Percentiles rank a stretch among this genome's conserved stretches.
Conservation (phyloP, 2,113 vertebrate genomes). For the Gadus chalcogrammus region DNA sequence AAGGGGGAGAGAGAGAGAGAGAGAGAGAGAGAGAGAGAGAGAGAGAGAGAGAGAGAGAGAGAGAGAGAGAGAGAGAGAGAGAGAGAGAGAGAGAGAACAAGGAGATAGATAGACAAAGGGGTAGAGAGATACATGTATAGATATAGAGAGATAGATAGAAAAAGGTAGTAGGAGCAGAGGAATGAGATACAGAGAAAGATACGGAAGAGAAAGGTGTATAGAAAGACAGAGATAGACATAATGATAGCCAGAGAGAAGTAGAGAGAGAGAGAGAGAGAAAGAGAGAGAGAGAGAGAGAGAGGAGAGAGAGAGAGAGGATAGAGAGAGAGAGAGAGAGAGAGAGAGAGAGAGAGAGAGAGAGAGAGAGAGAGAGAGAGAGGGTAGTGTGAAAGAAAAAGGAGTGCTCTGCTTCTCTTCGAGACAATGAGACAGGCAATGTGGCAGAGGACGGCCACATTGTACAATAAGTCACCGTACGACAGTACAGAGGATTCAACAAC, state of each 20-base stretch:
- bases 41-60: background rate
- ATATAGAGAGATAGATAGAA: constrained; percentile 33
- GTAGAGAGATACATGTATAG: constrained; percentile 23
- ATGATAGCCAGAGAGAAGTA: constrained; percentile 24
- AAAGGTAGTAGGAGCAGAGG: constrained; percentile 21
- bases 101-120: constrained; percentile 22
- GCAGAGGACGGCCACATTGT: constrained; percentile 73
- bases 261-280: constrained; percentile 34
- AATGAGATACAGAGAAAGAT: constrained; percentile 37
- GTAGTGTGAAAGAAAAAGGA: constrained; percentile 45
- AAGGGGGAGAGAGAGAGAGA: background rate
- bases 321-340: constrained; percentile 12
- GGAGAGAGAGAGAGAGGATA: background rate
- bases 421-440: constrained; percentile 71
- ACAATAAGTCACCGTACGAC: constrained; percentile 68
- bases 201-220: background rate
- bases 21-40: constrained; percentile 1
- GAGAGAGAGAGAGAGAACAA: constrained; percentile 43
- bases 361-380: constrained; percentile 22
- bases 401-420: constrained; percentile 71
- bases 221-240: constrained; percentile 32
- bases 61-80: constrained; percentile 21
- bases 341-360: constrained; percentile 7
- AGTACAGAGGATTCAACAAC: constrained; percentile 65
- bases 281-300: constrained; percentile 28